phyloP scores from a whole-genome alignment of 37 sponge, comb jelly and placozoan genomes.

The Haliclona indistincta region DNA sequence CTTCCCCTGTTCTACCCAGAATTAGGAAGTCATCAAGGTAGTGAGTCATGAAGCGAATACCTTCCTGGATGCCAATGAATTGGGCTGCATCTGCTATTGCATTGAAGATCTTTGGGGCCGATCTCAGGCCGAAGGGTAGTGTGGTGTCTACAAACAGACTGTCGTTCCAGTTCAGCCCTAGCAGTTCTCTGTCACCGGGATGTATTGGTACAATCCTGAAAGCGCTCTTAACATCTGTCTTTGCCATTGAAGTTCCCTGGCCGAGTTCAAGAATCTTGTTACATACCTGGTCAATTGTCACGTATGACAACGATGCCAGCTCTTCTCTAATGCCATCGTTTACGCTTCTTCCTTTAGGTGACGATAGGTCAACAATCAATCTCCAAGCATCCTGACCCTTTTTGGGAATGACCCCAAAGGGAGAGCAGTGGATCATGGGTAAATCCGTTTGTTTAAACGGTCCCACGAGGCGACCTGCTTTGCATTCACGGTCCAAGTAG shows the following conservation, averaged over 20 bases:
- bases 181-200: slow-evolving; percentile 14
- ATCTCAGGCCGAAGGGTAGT: slow-evolving; percentile 34
- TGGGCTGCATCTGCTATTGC: slow-evolving; percentile 19
- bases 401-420: slow-evolving; percentile 14
- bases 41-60: slow-evolving; percentile 9
- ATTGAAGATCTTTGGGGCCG: slow-evolving; percentile 12
- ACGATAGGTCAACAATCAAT: background rate
- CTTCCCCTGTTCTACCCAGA: too few species aligned
- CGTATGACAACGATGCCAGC: slow-evolving; percentile 10
- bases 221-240: slow-evolving; percentile 33
- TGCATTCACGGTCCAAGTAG: background rate
- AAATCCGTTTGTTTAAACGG: background rate
- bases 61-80: background rate
- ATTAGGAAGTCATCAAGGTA: slow-evolving; percentile 43
- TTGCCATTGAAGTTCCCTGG: slow-evolving; percentile 7
- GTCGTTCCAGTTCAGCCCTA: slow-evolving; percentile 15
- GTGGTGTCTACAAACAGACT: background rate
- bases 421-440: background rate
- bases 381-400: slow-evolving; percentile 7
- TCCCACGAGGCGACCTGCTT: background rate
- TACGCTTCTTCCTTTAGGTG: slow-evolving; percentile 2
- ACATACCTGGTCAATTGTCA: slow-evolving; percentile 4
- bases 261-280: background rate
- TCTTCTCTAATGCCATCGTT: slow-evolving; percentile 17
- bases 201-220: slow-evolving; percentile 45